phyloP scores from a whole-genome alignment of 2,888 invertebrate genomes.

The Yponomeuta evonymella region DNA sequence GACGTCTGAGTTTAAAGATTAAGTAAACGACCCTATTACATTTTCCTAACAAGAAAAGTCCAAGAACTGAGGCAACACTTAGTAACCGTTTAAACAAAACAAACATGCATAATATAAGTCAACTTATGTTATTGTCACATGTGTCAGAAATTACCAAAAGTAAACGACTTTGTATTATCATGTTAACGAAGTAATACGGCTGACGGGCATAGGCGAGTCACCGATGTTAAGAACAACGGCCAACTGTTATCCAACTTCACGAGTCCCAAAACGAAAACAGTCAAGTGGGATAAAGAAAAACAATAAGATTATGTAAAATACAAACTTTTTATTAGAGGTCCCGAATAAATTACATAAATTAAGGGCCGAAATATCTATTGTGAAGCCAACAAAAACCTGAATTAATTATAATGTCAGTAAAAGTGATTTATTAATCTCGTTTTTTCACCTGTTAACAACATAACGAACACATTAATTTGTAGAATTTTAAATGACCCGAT shows the following conservation, averaged over 20 bases:
- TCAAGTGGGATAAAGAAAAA: background rate
- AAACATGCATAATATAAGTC: background rate
- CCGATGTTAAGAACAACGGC: background rate
- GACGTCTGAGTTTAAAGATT: background rate
- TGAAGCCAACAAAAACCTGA: slow-evolving; percentile 17
- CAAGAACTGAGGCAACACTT: background rate
- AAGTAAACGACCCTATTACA: background rate
- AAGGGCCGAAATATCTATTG: background rate
- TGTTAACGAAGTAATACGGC: background rate
- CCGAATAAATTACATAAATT: slow-evolving; percentile 34
- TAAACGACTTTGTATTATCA: slow-evolving; percentile 2
- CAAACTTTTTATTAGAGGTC: slow-evolving; percentile 30
- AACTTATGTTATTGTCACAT: background rate
- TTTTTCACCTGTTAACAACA: too few relatives aligned
- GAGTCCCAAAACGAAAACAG: background rate
- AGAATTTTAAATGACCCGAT: too few relatives aligned
- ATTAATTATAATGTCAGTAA: background rate
- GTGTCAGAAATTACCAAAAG: slow-evolving; percentile 12
- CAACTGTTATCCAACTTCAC: slow-evolving; percentile 7
- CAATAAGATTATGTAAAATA: slow-evolving; percentile 28
- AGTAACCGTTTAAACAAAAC: background rate
- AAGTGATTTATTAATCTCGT: too few relatives aligned
- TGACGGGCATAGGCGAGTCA: background rate
- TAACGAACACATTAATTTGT: too few relatives aligned
- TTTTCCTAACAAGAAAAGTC: background rate